Evolutionary conservation across 2,113 vertebrate species (phyloP).

Genomic region (Melanostigma gelatinosum): DNA sequence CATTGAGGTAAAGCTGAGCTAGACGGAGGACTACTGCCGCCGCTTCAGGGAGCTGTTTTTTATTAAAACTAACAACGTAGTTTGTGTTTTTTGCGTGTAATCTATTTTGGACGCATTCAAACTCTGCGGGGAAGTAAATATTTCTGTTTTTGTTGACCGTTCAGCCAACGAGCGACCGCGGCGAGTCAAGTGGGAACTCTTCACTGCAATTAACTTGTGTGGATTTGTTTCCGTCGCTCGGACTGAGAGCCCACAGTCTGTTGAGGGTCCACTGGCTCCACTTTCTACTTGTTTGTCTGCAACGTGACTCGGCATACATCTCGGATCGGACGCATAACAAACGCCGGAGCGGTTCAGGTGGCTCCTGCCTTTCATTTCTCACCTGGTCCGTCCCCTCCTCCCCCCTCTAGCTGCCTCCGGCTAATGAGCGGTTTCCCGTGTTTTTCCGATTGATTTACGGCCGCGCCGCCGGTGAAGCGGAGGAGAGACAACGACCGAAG

Average conservation of each 20-base stretch:
- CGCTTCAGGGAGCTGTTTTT: constrained; percentile 63
- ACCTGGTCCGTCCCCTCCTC: constrained; percentile 52
- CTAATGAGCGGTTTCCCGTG: constrained; percentile 75
- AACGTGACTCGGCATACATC: constrained; percentile 60
- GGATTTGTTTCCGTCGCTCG: constrained; percentile 68
- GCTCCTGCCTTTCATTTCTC: constrained; percentile 44
- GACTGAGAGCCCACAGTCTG: constrained; percentile 38
- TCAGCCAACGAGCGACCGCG: constrained; percentile 47
- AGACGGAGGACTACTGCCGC: constrained; percentile 26
- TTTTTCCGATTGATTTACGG: constrained; percentile 77
- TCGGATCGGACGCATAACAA: constrained; percentile 26
- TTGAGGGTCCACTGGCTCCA: constrained; percentile 21
- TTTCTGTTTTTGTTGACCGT: constrained; percentile 53
- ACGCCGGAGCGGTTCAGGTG: constrained; percentile 35
- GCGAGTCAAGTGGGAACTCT: constrained; percentile 76
- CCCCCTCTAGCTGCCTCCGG: constrained; percentile 32
- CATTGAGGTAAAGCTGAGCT: constrained; percentile 72
- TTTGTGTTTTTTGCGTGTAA: constrained; percentile 35
- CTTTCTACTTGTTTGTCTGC: constrained; percentile 19
- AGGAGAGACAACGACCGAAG: constrained; percentile 22
- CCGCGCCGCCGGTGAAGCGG: constrained; percentile 49
- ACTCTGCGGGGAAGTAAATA: constrained; percentile 50
- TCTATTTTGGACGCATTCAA: constrained; percentile 37
- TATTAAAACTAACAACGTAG: constrained; percentile 61
- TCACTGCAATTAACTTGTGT: constrained; percentile 72